Percentiles rank a stretch among this genome's conserved stretches.
Evolutionary conservation across 2,113 vertebrate species (phyloP).

Genomic region (Peromyscus polionotus): DNA sequence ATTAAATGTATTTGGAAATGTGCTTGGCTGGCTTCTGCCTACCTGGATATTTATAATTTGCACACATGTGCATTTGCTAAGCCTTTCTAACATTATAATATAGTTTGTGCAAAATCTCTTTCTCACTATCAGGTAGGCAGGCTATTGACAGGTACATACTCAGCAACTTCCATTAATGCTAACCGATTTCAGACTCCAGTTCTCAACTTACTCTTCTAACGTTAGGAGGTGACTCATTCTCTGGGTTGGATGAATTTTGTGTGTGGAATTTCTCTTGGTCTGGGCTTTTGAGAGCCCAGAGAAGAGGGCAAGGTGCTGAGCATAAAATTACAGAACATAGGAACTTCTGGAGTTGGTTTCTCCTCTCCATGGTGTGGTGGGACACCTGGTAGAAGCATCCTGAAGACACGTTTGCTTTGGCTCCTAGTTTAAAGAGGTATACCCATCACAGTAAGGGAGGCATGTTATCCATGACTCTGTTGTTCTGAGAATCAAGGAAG

Average conservation of each 20-base stretch:
- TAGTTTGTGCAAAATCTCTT: neutral
- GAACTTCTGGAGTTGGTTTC: neutral
- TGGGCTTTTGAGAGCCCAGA: neutral
- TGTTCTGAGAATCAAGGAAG: neutral
- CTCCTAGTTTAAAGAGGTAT: neutral
- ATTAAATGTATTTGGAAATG: slow-evolving; percentile 17
- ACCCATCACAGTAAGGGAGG: neutral
- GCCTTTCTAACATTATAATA: neutral
- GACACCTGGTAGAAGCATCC: neutral
- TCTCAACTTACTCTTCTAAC: slow-evolving; percentile 19
- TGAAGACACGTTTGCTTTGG: neutral
- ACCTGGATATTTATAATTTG: neutral
- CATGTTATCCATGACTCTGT: neutral
- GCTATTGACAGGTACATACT: neutral
- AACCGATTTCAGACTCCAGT: slow-evolving; percentile 6
- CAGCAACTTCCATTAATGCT: neutral
- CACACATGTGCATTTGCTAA: neutral
- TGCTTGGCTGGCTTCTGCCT: slow-evolving; percentile 34
- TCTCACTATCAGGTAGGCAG: neutral
- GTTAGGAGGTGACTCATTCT: neutral
- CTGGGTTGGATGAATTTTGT: neutral
- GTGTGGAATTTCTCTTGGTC: neutral
- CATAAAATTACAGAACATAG: neutral
- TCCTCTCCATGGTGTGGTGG: neutral
- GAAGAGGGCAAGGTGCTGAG: neutral